Percentiles rank a stretch among this genome's conserved stretches.
Evolutionary conservation across 2,888 invertebrate species (phyloP).

Genomic region (Mechanitis mazaeus): DNA sequence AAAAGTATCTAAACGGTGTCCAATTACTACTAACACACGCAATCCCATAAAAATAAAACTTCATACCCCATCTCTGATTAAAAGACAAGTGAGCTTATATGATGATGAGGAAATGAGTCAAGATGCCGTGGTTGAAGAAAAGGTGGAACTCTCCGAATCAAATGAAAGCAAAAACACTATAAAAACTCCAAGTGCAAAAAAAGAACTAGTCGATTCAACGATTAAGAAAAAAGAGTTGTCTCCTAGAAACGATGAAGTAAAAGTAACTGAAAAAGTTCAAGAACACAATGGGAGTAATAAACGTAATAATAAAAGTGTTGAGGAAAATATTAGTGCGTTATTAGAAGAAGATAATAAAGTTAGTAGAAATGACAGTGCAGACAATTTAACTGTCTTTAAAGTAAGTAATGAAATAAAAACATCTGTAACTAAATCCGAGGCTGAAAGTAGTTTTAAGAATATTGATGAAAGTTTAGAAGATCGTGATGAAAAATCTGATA

Average conservation of each 20-base stretch:
- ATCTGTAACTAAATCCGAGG: conserved; percentile 3
- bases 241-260: background rate
- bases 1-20: conserved; percentile 58
- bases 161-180: conserved; percentile 11
- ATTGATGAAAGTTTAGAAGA: conserved; percentile 12
- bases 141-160: conserved; percentile 14
- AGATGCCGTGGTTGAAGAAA: conserved; percentile 22
- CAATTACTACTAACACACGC: conserved; percentile 56
- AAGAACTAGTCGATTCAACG: background rate
- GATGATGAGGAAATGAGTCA: conserved; percentile 48
- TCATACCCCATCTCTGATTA: conserved; percentile 68
- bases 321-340: background rate
- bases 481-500: conserved; percentile 20
- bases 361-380: background rate
- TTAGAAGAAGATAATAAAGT: conserved; percentile 7
- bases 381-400: background rate
- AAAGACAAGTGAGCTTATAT: conserved; percentile 70
- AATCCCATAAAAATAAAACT: conserved; percentile 67
- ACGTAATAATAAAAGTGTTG: conserved; percentile 6
- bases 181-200: conserved; percentile 10
- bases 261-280: background rate
- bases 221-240: background rate
- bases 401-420: conserved; percentile 11
- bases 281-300: conserved; percentile 5
- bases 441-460: conserved; percentile 1